Evolutionary conservation across 1,140 invertebrate genomes (phyloP).

Genomic region (Hyposmocoma kahamanoa): DNA sequence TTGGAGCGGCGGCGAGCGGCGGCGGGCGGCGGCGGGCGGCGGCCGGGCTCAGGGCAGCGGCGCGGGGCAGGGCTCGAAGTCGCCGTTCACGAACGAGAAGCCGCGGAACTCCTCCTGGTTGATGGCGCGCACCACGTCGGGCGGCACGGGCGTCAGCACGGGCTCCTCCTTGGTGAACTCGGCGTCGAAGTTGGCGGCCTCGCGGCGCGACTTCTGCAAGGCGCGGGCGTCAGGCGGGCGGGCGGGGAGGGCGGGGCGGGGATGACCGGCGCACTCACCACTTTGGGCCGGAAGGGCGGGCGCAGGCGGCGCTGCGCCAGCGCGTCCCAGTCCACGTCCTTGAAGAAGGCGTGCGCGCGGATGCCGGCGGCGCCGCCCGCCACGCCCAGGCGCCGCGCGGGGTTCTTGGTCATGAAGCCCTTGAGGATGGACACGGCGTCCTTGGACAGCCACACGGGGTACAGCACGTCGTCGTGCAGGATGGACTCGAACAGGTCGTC

Average conservation of each 20-base stretch:
- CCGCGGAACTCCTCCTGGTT: constrained; percentile 97
- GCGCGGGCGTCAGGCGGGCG: background rate
- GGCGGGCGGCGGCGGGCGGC: background rate
- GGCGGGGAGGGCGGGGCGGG: background rate
- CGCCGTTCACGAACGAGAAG: constrained; percentile 97
- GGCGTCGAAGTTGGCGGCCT: constrained; percentile 98
- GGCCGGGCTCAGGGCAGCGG: constrained; percentile 38
- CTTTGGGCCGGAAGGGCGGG: constrained; percentile 98
- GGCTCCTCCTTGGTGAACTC: constrained; percentile 99
- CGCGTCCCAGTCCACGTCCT: constrained; percentile 96
- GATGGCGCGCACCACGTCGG: constrained; percentile 92
- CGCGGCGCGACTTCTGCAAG: constrained; percentile 76
- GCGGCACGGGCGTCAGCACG: constrained; percentile 93
- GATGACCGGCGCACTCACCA: constrained; percentile 81
- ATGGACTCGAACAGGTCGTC: constrained; percentile 99
- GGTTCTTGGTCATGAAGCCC: constrained; percentile 99
- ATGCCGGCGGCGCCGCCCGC: constrained; percentile 88
- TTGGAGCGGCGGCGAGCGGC: no score
- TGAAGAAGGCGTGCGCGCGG: constrained; percentile 95
- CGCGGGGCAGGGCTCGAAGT: constrained; percentile 83
- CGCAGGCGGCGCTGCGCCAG: constrained; percentile 92
- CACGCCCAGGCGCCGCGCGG: constrained; percentile 92
- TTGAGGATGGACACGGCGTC: constrained; percentile 98
- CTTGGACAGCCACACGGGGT: constrained; percentile 97
- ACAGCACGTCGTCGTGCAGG: constrained; percentile 97